These are phyloP conservation scores for Athripsodes cinereus DNA, from an alignment of 2,888 invertebrate genomes.

Conservation along the genomic window DNA sequence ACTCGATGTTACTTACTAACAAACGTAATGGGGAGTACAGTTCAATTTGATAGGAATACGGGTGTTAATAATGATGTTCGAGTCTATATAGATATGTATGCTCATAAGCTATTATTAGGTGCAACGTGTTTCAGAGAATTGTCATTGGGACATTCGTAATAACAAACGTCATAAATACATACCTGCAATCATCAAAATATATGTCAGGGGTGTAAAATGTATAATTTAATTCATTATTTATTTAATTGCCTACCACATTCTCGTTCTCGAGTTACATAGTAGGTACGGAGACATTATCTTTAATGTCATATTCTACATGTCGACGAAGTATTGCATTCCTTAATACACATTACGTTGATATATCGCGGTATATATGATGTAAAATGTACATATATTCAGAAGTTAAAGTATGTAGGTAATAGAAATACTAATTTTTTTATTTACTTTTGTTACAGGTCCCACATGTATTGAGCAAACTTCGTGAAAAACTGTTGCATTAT, in stretches of 20 bases:
- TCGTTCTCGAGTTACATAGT: neutral
- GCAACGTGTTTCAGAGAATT: neutral
- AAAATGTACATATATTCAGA: too few relatives aligned
- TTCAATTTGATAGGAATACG: too few relatives aligned
- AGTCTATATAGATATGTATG: neutral
- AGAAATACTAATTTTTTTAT: constrained; percentile 2
- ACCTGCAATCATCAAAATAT: neutral
- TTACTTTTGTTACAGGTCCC: constrained; percentile 50
- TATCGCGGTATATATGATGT: too few relatives aligned
- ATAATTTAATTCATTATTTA: neutral
- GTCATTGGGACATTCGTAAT: neutral
- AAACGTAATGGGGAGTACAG: neutral
- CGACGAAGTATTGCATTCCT: too few relatives aligned
- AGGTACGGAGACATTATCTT: neutral
- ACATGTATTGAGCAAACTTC: constrained; percentile 52
- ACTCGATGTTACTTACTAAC: neutral
- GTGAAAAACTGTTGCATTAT: constrained; percentile 47
- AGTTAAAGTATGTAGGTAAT: too few relatives aligned
- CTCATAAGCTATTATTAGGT: neutral
- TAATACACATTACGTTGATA: too few relatives aligned
- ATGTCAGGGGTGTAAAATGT: neutral
- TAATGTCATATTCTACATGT: neutral
- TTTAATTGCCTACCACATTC: neutral
- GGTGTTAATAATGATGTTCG: too few relatives aligned
- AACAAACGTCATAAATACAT: neutral